These are phyloP conservation scores for Cyprinus carpio DNA, from an alignment of 2,113 vertebrate genomes.

Conservation along the genomic window DNA sequence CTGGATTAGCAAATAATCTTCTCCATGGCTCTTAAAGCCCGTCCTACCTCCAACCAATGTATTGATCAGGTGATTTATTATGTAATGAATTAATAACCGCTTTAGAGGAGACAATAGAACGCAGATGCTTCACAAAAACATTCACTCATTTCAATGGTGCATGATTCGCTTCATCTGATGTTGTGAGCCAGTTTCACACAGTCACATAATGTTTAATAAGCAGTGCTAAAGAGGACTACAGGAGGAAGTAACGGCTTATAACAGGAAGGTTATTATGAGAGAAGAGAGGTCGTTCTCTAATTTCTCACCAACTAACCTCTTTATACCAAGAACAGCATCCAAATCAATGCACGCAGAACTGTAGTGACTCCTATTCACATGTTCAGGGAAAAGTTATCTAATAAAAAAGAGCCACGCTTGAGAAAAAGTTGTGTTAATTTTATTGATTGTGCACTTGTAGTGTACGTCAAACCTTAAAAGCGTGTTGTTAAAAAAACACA, in stretches of 20 bases:
- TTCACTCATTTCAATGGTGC: background rate
- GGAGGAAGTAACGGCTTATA: background rate
- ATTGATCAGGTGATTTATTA: background rate
- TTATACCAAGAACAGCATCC: background rate
- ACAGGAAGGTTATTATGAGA: background rate
- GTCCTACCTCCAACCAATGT: background rate
- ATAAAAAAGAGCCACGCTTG: background rate
- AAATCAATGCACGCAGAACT: background rate
- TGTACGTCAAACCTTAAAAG: no score
- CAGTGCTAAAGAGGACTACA: background rate
- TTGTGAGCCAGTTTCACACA: background rate
- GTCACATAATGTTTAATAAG: background rate
- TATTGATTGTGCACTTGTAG: background rate
- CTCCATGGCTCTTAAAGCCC: background rate
- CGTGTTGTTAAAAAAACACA: background rate
- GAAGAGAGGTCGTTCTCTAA: background rate
- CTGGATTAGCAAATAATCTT: slow-evolving; percentile 21
- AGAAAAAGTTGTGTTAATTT: background rate
- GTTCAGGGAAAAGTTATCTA: background rate
- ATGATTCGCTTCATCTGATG: background rate
- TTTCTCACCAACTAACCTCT: background rate
- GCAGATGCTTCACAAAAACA: background rate
- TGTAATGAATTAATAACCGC: background rate
- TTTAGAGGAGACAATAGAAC: background rate
- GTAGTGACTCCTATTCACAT: background rate